phyloP scores from a whole-genome alignment of 1,140 invertebrate species.

The Neoseiulus cucumeris region DNA sequence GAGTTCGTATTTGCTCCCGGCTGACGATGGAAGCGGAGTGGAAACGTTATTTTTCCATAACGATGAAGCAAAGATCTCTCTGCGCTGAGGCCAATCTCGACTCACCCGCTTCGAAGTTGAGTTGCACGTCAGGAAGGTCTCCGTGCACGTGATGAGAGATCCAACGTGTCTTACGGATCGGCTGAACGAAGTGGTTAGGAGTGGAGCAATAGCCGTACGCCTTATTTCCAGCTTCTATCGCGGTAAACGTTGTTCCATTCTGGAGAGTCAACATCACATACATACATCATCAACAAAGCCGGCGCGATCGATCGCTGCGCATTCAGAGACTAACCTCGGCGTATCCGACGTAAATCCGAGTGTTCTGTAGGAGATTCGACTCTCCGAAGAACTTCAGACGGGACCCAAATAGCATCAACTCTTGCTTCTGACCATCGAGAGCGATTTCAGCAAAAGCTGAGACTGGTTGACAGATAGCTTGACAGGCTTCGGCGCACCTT shows the following conservation, averaged over 20 bases:
- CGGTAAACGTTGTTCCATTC: too few relatives aligned
- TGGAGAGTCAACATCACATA: too few relatives aligned
- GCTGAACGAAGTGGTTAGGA: not conserved
- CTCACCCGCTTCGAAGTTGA: not conserved
- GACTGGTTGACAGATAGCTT: not conserved
- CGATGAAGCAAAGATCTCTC: not conserved
- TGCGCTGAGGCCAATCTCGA: not conserved
- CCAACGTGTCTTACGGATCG: not conserved
- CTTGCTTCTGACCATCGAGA: not conserved
- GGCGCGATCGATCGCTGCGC: too few relatives aligned
- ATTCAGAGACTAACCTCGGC: not conserved
- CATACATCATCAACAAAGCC: too few relatives aligned
- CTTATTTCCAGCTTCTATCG: not conserved
- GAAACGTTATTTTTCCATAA: not conserved
- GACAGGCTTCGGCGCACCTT: too few relatives aligned
- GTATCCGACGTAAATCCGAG: not conserved
- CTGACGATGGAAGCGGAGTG: not conserved
- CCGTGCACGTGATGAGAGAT: too few relatives aligned
- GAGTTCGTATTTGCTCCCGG: not conserved
- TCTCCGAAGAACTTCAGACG: not conserved
- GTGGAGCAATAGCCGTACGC: not conserved
- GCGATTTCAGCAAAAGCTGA: not conserved
- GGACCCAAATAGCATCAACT: not conserved
- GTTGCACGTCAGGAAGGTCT: not conserved
- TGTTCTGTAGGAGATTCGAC: not conserved